Evolutionary conservation across 2,113 vertebrate species (phyloP).

Genomic region (Empidonax alnorum): DNA sequence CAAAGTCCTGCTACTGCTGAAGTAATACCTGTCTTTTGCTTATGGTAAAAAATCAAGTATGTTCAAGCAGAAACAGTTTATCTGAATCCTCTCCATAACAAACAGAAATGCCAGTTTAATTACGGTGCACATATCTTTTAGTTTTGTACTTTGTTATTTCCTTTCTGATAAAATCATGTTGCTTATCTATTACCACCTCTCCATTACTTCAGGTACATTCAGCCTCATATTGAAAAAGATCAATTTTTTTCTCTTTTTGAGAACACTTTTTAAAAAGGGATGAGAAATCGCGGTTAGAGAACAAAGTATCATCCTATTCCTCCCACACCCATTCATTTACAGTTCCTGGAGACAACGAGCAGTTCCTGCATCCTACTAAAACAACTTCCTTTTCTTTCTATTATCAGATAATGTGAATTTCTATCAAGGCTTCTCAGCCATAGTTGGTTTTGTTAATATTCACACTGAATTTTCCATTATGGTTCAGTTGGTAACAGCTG

Average conservation of each 20-base stretch:
- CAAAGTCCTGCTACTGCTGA: not conserved
- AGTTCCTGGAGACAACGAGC: not conserved
- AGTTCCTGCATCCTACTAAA: not conserved
- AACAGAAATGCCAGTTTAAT: not conserved
- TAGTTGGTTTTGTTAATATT: not conserved
- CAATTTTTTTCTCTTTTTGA: not conserved
- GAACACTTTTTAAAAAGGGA: not conserved
- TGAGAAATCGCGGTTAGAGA: not conserved
- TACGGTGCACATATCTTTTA: not conserved
- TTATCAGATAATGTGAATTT: not conserved
- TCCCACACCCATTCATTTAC: not conserved
- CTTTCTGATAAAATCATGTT: not conserved
- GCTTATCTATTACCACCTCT: not conserved
- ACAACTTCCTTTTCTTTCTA: not conserved
- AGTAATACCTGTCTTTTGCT: not conserved
- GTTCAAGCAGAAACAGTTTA: not conserved
- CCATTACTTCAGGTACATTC: not conserved
- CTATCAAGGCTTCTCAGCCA: not conserved
- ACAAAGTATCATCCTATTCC: not conserved
- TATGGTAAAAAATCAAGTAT: not conserved
- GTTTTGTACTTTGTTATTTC: not conserved
- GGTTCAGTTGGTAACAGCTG: not conserved
- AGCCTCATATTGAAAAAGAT: not conserved
- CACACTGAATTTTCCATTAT: not conserved
- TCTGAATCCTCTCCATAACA: not conserved